Evolutionary conservation across 2,797 vertebrate genomes (phyloP).

Genomic region (Channallabes apus): DNA sequence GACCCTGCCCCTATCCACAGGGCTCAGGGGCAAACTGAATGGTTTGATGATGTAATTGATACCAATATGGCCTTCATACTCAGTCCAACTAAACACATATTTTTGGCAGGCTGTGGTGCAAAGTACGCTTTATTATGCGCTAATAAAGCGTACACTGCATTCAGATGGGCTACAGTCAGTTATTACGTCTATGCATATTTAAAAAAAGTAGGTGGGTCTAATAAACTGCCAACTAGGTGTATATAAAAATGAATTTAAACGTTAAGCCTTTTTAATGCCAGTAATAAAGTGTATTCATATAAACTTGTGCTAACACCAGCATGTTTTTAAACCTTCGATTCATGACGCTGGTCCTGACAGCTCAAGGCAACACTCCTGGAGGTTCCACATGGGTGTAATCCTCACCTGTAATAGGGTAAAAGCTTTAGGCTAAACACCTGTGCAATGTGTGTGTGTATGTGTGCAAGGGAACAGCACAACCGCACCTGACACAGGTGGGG

Average conservation of each 20-base stretch:
- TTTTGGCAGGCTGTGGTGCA: no score
- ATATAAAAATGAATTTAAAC: neutral
- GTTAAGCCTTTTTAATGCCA: neutral
- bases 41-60: neutral
- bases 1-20: neutral
- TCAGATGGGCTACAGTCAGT: neutral
- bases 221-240: neutral
- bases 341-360: conserved; percentile 30
- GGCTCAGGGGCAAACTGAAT: neutral
- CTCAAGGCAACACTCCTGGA: conserved; percentile 44
- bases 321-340: conserved; percentile 4
- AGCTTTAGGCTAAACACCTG: conserved; percentile 62
- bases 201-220: conserved; percentile 3
- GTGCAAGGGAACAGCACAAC: conserved; percentile 40
- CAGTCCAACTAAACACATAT: no score
- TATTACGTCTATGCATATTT: neutral
- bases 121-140: no score
- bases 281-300: neutral
- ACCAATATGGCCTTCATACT: no score
- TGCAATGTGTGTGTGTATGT: conserved; percentile 46
- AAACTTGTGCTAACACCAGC: neutral
- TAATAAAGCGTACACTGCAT: neutral
- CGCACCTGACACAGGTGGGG: conserved; percentile 53
- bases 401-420: conserved; percentile 54
- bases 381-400: conserved; percentile 48